Conservation (phyloP, 1,140 invertebrate species). For the Aphaenogaster ashmeadi region DNA sequence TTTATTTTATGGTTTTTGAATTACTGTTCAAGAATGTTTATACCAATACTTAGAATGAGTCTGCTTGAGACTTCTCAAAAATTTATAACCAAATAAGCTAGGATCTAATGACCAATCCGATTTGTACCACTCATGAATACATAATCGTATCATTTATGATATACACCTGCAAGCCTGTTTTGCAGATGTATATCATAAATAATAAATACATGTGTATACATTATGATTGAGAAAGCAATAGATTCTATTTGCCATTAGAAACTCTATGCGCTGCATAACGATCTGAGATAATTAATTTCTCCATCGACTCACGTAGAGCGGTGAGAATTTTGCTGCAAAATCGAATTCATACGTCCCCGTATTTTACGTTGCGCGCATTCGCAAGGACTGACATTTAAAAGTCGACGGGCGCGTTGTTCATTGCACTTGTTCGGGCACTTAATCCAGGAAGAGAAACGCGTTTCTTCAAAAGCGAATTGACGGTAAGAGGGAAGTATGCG, state of each 20-base stretch:
- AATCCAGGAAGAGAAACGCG: not conserved
- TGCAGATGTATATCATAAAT: conserved; percentile 42
- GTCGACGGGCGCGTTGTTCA: not conserved
- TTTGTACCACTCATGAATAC: conserved; percentile 24
- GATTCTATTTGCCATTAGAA: not conserved
- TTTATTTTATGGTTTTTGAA: not conserved
- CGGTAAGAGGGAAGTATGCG: not conserved
- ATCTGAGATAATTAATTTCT: conserved; percentile 5
- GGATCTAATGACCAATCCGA: conserved; percentile 18
- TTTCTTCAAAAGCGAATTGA: conserved; percentile 21
- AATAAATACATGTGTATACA: not conserved
- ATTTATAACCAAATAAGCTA: not conserved
- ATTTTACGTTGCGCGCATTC: not conserved
- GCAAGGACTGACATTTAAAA: not conserved
- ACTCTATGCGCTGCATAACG: not conserved
- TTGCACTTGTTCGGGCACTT: not conserved
- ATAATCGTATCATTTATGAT: not conserved
- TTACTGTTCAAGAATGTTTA: not conserved
- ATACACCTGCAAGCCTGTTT: not conserved
- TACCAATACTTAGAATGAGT: not conserved
- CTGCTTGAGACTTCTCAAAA: not conserved
- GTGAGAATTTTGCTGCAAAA: not conserved
- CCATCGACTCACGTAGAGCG: not conserved
- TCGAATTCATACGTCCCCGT: not conserved
- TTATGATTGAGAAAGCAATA: not conserved